Base-by-base conservation (phyloP, 2,888 invertebrate species). In the Chesias legatella region DNA sequence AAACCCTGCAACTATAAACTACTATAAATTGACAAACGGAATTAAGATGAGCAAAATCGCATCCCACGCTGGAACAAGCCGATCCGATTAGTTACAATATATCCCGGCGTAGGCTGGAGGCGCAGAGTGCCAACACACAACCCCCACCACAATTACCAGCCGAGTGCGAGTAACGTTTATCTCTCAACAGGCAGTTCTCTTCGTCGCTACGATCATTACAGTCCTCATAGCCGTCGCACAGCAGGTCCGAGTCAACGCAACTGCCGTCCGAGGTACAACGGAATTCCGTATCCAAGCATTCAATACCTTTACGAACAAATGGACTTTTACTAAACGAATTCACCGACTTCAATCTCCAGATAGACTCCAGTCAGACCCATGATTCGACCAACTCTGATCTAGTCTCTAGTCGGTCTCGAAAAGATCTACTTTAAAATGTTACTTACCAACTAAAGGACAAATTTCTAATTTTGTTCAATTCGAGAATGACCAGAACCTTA, bases 161-260 rank as follows among this genome's bases (percentile, higher is more conserved):
- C 17, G 20, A 11, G 10, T 39, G 34, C 27, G 28, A 33, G 48
- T 64, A 60, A 38, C 74, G 78, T 58, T 89, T 89, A 64, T 82
- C 74, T 68, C 78, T 71, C 65, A 76, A 75, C 68, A 89, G 70
- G 76, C 91, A 91, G 75, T 86, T 80, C 58, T 78, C 74, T 74
- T 93, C 93, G 73, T 93, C 93, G 60, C 91, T 91, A 67, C 81
- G 73, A 71, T 93, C 92, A 54, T 63, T 73, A 81, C 94, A 94
- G 74, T 93, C 90, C 56, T 67, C 66, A 61, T 64, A 63, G 59
- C 88, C 88, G 72, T 93, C 91, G 83, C 94, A 94, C 52, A 89
- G 72, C 55, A 84, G 74, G 50, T 74, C 69, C 60, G 78, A 67
- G 51, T 89, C 82, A 67, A 93, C 84, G 85, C 94, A 94, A 73